Evolutionary conservation across 2,113 vertebrate genomes (phyloP).

Genomic region (Festucalex cinctus): DNA sequence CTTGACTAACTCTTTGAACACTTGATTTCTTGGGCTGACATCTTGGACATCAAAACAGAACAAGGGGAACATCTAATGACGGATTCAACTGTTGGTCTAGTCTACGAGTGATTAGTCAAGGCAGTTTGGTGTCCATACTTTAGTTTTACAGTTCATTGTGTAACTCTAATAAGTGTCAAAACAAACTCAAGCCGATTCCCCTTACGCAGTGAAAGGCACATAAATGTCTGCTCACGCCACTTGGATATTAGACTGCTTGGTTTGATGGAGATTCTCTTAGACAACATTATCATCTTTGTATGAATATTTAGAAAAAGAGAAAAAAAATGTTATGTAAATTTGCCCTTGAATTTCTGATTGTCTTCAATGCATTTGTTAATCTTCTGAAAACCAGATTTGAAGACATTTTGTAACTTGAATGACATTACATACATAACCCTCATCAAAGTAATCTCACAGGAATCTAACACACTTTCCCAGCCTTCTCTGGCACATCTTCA

Average conservation of each 20-base stretch:
- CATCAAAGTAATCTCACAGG: no score
- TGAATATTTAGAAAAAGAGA: no score
- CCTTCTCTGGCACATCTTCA: no score
- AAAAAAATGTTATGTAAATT: no score
- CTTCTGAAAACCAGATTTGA: no score
- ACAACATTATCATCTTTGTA: neutral
- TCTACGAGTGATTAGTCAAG: conserved; percentile 10
- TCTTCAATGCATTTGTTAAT: no score
- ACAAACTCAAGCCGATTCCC: neutral
- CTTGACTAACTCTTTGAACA: conserved; percentile 48
- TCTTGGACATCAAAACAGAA: conserved; percentile 24
- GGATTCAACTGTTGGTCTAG: conserved; percentile 15
- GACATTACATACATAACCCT: no score
- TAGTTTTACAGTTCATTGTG: conserved; percentile 24
- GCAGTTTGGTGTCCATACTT: conserved; percentile 9
- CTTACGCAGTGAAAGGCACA: neutral
- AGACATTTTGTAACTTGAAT: no score
- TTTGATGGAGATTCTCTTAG: neutral
- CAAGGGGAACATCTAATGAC: conserved; percentile 35
- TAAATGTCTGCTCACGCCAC: neutral
- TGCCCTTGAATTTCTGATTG: no score
- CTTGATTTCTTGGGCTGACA: conserved; percentile 20
- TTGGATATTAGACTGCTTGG: neutral
- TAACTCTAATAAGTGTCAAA: conserved; percentile 33
- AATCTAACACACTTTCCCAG: no score